Base-by-base conservation (phyloP, 2,888 invertebrate genomes). In the Yponomeuta cagnagella region DNA sequence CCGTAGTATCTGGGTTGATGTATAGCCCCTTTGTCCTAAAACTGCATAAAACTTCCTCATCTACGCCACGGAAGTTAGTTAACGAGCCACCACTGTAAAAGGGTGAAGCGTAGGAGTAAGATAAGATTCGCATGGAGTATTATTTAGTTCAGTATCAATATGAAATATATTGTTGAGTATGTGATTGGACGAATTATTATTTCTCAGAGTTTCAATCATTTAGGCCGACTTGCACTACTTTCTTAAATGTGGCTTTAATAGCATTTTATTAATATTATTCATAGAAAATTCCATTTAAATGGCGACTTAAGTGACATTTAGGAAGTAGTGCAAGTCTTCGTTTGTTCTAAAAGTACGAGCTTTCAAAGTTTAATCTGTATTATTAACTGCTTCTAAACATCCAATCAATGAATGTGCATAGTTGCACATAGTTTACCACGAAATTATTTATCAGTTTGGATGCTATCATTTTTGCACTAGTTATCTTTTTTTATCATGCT, bases 61-160 rank as follows among this genome's bases (percentile, higher is more conserved):
- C 43, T 43, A 43, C 43, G 43, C 43, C 43, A 6, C 43, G 6
- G 9, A 43, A 43, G 4, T 43, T 43, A 43, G 43, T 43, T 6
- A 8, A 43, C 8, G 43, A 43, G 6, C 43, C 8, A 43, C 5
- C 15, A 15, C 12, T 15, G 15, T 58, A 58, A 58, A 58, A 15
- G 76, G 80, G 78, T 80, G 79, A 82, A 79, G 85, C 85, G 84
- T 88, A 81, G 85, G 83, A 82, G 83, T 77, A 78, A 83, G 85
- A 84, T 85, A 85, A 84, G 82, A 81, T 79, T 79, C 77, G 80
- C 78, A 75, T 71, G 75, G 75, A 74, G 77, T 77, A 75, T 80
- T 80, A 67, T 67, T 67, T 80, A 79, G 81, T 82, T 82, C 76
- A 77, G 78, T 83, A 83, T 84, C 80, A 82, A 80, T 80, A 78